Conservation (phyloP, 2,888 invertebrate species). For the Chesias legatella region DNA sequence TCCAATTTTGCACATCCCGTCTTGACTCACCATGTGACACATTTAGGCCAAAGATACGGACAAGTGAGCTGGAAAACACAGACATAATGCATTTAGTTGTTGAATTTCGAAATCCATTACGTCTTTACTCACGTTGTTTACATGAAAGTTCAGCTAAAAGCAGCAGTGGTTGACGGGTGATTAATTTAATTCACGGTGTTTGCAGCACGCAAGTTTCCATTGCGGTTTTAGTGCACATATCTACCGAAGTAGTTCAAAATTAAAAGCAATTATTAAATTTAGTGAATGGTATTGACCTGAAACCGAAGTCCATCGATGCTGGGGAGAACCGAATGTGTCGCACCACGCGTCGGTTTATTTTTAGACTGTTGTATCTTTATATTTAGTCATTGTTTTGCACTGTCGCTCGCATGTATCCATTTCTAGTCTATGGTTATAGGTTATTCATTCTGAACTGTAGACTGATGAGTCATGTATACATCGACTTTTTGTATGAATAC, state of each 20-base stretch:
- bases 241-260: neutral
- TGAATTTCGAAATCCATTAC: slow-evolving; percentile 4
- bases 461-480: no score
- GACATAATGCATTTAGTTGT: neutral
- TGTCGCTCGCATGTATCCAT: slow-evolving; percentile 8
- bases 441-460: no score
- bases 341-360: slow-evolving; percentile 63
- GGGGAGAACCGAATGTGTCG: slow-evolving; percentile 44
- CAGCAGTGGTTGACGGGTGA: no score
- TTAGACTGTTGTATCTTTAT: slow-evolving; percentile 51
- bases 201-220: no score
- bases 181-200: no score
- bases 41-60: slow-evolving; percentile 58
- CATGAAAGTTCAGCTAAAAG: no score
- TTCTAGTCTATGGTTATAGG: no score
- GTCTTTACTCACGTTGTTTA: neutral
- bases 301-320: slow-evolving; percentile 37
- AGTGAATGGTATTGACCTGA: slow-evolving; percentile 15
- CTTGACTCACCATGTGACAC: slow-evolving; percentile 62
- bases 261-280: slow-evolving; percentile 22
- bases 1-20: slow-evolving; percentile 43
- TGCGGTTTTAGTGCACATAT: no score
- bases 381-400: slow-evolving; percentile 53
- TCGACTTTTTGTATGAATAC: no score
- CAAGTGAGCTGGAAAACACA: slow-evolving; percentile 22